Evolutionary conservation across 2,797 vertebrate genomes (phyloP), one percentile per base, ranked within the genome.

Genomic region (Chromobotia macracanthus): DNA sequence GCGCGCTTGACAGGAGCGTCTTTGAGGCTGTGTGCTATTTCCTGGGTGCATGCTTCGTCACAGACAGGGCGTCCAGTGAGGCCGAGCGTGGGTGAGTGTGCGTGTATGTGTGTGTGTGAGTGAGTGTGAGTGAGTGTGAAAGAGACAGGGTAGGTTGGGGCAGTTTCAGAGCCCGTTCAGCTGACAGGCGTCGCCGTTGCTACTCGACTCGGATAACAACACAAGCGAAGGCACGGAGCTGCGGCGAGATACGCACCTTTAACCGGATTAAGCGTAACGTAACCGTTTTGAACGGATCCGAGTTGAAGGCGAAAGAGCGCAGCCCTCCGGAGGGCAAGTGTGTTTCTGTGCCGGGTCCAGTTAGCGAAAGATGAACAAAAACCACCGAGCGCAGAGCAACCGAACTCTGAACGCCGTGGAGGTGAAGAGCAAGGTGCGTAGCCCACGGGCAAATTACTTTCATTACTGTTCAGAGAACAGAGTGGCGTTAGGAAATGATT

Each of bases 401-500:
- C 95, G 94, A 80, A 93, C 93, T 87, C 93, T 96, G 87, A 94
- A 93, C 89, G 94, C 95, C 86, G 96, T 98, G 94, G 96, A 97
- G 93, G 96, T 97, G 93, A 98, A 98, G 91, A 98, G 96, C 89
- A 98, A 97, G 96, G 96, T 97, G 93, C 83, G 95, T 89, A 79
- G 11, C 67, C 31, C 35, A 7, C 1, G 21, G 31, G 12, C 18
- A 56, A 25, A 71, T 75, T 21, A 56, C 50, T 79, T 82, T 80
- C 72, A 69, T 75, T 50, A 55, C 21, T 79, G 31, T 79, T 21
- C 5, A 63, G 12, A 41, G n/a, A 50, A 68, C 41, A 10, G 11
- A 55, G 31, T 25, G 8, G 46, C 15, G 19, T 71, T 64, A 16
- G 44, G 25, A 67, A 58, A 10, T 19, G 53, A 23, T n/a, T 60